Conservation (phyloP, 2,888 invertebrate species). For the Zygogramma bicolorata region DNA sequence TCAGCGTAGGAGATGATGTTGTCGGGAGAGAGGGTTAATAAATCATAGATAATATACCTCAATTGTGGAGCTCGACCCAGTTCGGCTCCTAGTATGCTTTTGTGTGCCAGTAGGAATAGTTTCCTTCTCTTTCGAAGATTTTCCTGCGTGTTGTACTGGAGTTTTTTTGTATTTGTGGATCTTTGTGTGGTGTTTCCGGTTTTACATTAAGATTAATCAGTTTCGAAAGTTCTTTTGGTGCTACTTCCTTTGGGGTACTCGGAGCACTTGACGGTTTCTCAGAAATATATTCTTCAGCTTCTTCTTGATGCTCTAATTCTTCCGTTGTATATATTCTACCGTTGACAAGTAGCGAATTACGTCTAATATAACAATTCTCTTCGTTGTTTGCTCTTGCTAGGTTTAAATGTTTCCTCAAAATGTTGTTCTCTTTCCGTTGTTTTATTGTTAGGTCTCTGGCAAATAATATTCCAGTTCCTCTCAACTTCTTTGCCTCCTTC, state of each 20-base stretch:
- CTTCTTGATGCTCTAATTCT: not conserved
- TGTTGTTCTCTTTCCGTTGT: not conserved
- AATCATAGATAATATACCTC: too few relatives aligned
- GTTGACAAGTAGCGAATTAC: not conserved
- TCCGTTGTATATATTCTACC: not conserved
- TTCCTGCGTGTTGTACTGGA: too few relatives aligned
- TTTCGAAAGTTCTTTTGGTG: not conserved
- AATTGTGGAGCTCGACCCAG: too few relatives aligned
- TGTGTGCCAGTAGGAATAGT: too few relatives aligned
- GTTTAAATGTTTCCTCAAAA: slow-evolving; percentile 3
- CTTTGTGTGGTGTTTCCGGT: too few relatives aligned
- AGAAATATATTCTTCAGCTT: not conserved
- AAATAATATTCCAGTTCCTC: not conserved
- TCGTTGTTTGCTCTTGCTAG: too few relatives aligned
- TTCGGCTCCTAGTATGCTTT: too few relatives aligned
- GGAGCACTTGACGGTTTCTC: not conserved
- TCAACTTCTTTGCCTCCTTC: too few relatives aligned
- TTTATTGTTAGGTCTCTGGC: not conserved
- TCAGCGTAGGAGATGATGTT: too few relatives aligned
- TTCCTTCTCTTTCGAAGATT: too few relatives aligned
- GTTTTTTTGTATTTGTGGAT: too few relatives aligned
- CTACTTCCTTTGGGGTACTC: not conserved
- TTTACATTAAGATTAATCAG: not conserved
- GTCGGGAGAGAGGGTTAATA: too few relatives aligned
- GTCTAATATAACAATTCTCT: slow-evolving; percentile 1